Evolutionary conservation across 2,797 vertebrate species (phyloP), one percentile per base, ranked within the genome.

Genomic region (Tangara arthus): DNA sequence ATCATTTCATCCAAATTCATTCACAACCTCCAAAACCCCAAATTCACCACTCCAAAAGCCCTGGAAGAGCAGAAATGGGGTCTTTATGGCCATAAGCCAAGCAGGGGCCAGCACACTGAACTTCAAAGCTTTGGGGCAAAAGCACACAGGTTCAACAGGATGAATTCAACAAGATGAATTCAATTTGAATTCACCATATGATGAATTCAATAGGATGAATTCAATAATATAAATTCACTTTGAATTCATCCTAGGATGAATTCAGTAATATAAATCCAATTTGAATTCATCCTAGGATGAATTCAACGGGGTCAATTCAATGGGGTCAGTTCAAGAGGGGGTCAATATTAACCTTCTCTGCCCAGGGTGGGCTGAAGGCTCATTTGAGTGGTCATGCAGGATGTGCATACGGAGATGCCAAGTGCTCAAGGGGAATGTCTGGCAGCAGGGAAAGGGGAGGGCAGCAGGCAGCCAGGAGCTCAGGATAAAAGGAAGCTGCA

Each of bases 391-490:
- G 47, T 4, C 12, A 19, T 23, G 47, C 9, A 46, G 8, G 28
- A 39, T 46, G 28, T 18, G 22, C 18, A 18, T 1, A 26, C 23
- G 47, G 49, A 24, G 21, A 44, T 17, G 8, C 17, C 8, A 6
- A 37, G 57, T 20, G 15, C 27, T 30, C 12, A 30, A 19, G 16
- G 8, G 14, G 14, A 70, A 15, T 26, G 35, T 2, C 8, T 14
- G n/a, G 46, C 8, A 17, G 17, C 55, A 60, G 44, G 23, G 21
- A 47, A 47, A 47, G 46, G 12, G 46, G 7, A 47, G 22, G 46
- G 16, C 53, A 59, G 42, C 26, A 35, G 4, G 24, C 1, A 0
- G 18, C 30, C 5, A 0, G 13, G 17, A 82, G 37, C 17, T 61
- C 11, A 32, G 37, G 27, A 17, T 15, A 11, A 44, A 53, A 61